Percentiles rank a stretch among this genome's conserved stretches.
Evolutionary conservation across 2,113 vertebrate genomes (phyloP).

Genomic region (Gasterosteus aculeatus): DNA sequence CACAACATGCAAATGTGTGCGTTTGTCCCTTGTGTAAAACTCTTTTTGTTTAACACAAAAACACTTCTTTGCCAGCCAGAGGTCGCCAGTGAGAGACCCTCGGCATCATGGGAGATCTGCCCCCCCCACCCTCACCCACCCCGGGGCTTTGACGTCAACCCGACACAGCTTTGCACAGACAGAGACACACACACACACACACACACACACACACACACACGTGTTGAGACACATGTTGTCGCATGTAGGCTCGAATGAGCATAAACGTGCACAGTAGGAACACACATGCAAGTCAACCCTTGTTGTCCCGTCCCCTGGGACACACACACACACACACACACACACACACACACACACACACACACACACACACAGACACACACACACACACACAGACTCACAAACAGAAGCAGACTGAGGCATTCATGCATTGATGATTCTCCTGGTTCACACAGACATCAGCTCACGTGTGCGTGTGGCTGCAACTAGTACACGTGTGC

Average conservation of each 20-base stretch:
- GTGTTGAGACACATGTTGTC: slow-evolving; percentile 28
- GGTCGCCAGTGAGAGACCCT: slow-evolving; percentile 28
- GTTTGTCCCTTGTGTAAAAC: not conserved
- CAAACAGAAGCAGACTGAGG: not conserved
- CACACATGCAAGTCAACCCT: not conserved
- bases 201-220: slow-evolving; percentile 3
- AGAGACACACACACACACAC: slow-evolving; percentile 1
- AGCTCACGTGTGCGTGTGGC: not conserved
- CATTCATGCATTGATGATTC: not conserved
- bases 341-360: not conserved
- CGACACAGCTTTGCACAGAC: slow-evolving; percentile 31
- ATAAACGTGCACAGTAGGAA: not conserved
- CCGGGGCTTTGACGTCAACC: slow-evolving; percentile 60
- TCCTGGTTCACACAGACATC: not conserved
- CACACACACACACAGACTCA: not conserved
- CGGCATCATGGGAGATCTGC: slow-evolving; percentile 39
- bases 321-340: not conserved
- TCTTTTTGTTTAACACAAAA: not conserved
- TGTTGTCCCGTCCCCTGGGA: not conserved
- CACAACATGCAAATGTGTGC: not conserved
- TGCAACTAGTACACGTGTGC: not conserved
- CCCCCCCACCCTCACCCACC: slow-evolving; percentile 22
- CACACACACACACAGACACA: not conserved
- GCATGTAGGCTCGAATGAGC: slow-evolving; percentile 28
- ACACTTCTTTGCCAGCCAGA: slow-evolving; percentile 23